Conservation (phyloP, 2,888 invertebrate species). For the Dasypogon diadema region DNA sequence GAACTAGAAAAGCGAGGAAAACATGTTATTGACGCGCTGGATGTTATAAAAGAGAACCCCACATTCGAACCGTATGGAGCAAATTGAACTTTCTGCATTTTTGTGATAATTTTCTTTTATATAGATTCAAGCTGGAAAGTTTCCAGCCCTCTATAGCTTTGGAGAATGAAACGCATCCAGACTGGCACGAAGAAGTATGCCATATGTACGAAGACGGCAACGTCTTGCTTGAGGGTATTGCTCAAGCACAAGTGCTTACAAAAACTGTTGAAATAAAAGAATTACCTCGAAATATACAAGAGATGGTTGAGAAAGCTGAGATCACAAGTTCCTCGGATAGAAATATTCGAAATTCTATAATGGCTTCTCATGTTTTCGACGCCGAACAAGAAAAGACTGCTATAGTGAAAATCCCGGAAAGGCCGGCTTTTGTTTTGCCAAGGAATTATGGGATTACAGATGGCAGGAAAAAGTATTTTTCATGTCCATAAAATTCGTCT, state of each 20-base stretch:
- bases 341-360: slow-evolving; percentile 74
- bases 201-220: slow-evolving; percentile 73
- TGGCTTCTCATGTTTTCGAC: slow-evolving; percentile 79
- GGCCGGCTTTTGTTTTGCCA: slow-evolving; percentile 80
- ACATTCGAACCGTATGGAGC: too few relatives aligned
- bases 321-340: slow-evolving; percentile 71
- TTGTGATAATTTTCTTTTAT: too few relatives aligned
- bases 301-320: slow-evolving; percentile 69
- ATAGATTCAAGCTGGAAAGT: slow-evolving; percentile 60
- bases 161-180: slow-evolving; percentile 74
- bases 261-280: slow-evolving; percentile 77
- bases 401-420: slow-evolving; percentile 76
- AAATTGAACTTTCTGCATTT: too few relatives aligned
- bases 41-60: too few relatives aligned
- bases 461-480: slow-evolving; percentile 75
- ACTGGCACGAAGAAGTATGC: slow-evolving; percentile 75
- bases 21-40: slow-evolving; percentile 73
- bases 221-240: slow-evolving; percentile 78
- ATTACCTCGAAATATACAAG: slow-evolving; percentile 74
- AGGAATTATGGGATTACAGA: slow-evolving; percentile 82
- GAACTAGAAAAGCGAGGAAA: slow-evolving; percentile 73
- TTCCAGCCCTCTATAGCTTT: slow-evolving; percentile 61
- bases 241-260: slow-evolving; percentile 85
- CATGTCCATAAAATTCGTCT: not conserved
- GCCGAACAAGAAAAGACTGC: slow-evolving; percentile 83